These are phyloP conservation scores for Noctilio leporinus DNA, from an alignment of 2,113 vertebrate genomes.

Conservation along the genomic window DNA sequence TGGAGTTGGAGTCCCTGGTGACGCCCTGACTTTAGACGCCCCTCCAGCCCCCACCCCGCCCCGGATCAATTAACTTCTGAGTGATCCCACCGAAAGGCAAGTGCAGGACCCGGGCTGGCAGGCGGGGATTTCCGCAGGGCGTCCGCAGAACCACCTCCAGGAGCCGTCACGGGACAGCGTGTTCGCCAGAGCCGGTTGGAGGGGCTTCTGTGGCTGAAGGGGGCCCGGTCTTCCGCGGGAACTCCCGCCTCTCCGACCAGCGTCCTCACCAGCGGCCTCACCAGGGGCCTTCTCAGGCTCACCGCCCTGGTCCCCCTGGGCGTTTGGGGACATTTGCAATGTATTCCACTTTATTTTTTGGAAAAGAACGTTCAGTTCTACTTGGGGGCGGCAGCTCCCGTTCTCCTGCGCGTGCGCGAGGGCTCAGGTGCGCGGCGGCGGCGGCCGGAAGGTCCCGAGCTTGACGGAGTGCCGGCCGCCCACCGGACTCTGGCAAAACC, in stretches of 20 bases:
- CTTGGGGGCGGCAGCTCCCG: too few relatives aligned
- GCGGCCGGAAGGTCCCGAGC: too few relatives aligned
- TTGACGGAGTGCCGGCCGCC: too few relatives aligned
- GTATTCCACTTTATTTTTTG: background rate
- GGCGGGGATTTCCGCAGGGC: too few relatives aligned
- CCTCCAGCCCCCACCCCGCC: background rate
- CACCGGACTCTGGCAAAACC: background rate
- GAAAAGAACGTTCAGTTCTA: background rate
- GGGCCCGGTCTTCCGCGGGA: background rate
- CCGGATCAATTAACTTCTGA: background rate
- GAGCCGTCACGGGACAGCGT: too few relatives aligned
- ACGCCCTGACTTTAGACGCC: background rate
- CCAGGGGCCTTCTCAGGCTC: background rate
- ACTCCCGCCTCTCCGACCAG: background rate
- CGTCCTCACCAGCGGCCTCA: too few relatives aligned
- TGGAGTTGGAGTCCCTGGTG: too few relatives aligned
- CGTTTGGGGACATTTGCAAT: background rate
- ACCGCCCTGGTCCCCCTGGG: background rate
- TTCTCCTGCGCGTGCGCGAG: too few relatives aligned
- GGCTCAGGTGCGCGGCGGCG: too few relatives aligned
- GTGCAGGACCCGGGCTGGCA: too few relatives aligned
- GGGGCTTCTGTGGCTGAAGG: background rate
- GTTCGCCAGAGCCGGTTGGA: background rate
- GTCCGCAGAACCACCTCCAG: fast-evolving
- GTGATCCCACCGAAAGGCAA: background rate